Base-by-base conservation (phyloP, 2,113 vertebrate genomes). In the Ginglymostoma cirratum region DNA sequence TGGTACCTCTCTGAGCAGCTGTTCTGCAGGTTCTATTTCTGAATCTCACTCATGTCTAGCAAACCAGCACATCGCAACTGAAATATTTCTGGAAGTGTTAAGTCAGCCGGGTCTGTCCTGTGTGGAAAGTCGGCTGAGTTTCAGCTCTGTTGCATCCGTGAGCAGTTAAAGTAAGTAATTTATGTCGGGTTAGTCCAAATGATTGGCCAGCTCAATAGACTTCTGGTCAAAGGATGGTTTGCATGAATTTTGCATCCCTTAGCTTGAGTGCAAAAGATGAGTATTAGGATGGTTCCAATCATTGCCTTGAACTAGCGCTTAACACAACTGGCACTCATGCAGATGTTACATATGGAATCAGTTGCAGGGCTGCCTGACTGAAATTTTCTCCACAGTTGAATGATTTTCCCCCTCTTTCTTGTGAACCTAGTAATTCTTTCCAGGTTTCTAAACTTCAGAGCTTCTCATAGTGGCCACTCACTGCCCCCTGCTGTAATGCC, bases 1-100 rank as follows among this genome's bases (percentile, higher is more conserved):
- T 19, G 80, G 38, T 83, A 45, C 38, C 80, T 83, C 38, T 83
- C 45, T 5, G 52, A 52, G 48, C 89, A 93, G 89, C 89, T 93
- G 89, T 93, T 38, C 34, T 1, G 45, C 86, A 19, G 19, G 61
- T 93, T 93, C 61, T 93, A 93, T 93, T 93, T 93, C 89, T 93
- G 89, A 19, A 19, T 23, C 89, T 66, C 14, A 8, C 89, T 42
- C 34, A 8, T 21, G 52, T 38, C 55, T 23, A 12, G 27, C 48
- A 89, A 52, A 34, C 48, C 86, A 66, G 6, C 5, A n/a, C 89
- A 66, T 92, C 15, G 27, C 87, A 92, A n/a, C 27, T 66, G 61
- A 19, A 61, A 93, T 93, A 93, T 93, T 93, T 93, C 34, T 93
- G 34, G 89, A 66, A 65, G n/a, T 0, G 27, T 66, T 38, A 38